Percentiles rank a stretch among this genome's conserved stretches.
Conservation (phyloP, 2,113 vertebrate species). For the Aegotheles bennettii region DNA sequence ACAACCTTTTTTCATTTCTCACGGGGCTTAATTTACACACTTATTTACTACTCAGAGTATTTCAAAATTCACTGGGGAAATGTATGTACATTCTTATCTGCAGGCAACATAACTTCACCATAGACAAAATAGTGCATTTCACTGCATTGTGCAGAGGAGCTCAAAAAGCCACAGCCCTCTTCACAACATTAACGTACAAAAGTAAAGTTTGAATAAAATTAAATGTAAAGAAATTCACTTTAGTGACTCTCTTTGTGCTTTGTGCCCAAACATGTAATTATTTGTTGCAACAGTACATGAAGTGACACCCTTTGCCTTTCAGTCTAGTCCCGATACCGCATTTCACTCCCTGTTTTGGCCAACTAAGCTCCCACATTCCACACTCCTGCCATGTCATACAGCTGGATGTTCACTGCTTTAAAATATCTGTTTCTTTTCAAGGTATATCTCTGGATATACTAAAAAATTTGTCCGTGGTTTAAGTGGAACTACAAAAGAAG, state of each 20-base stretch:
- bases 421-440: not conserved
- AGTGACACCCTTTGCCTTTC: not conserved
- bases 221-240: not conserved
- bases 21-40: not conserved
- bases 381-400: not conserved
- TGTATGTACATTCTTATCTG: not conserved
- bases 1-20: not conserved
- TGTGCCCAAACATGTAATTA: not conserved
- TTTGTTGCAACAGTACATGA: not conserved
- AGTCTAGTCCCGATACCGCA: rapidly evolving
- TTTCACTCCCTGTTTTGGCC: not conserved
- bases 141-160: not conserved
- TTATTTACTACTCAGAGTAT: not conserved
- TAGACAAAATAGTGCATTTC: not conserved
- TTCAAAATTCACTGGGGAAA: not conserved
- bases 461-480: not conserved
- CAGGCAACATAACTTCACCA: not conserved
- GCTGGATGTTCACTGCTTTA: not conserved
- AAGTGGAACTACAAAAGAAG: not conserved
- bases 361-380: not conserved
- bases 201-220: not conserved
- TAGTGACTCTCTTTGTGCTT: not conserved
- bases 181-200: not conserved
- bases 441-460: not conserved
- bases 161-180: not conserved